These are phyloP conservation scores for Rhodophaea formosa DNA, from an alignment of 2,888 invertebrate species.

Conservation along the genomic window DNA sequence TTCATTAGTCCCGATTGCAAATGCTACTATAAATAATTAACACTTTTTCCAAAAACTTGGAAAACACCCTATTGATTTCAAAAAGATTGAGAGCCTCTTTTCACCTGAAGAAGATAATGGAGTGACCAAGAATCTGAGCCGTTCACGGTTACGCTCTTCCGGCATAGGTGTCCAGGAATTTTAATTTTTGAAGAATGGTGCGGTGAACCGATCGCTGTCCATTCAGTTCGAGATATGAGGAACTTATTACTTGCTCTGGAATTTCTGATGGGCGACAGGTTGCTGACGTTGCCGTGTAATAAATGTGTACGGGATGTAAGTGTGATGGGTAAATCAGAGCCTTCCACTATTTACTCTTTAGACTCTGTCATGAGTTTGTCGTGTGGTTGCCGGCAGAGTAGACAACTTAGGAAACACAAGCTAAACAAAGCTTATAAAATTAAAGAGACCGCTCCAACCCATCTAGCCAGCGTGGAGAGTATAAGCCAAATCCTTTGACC, in stretches of 20 bases:
- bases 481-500: too few species aligned
- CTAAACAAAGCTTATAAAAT: too few species aligned
- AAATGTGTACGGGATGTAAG: neutral
- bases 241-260: constrained; percentile 7
- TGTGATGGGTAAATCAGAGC: too few species aligned
- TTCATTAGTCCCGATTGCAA: too few species aligned
- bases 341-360: too few species aligned
- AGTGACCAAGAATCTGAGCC: constrained; percentile 10
- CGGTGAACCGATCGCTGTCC: neutral
- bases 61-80: neutral
- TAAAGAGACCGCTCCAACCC: too few species aligned
- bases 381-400: too few species aligned
- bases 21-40: too few species aligned
- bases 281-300: neutral
- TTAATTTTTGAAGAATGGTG: constrained; percentile 17
- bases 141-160: constrained; percentile 12
- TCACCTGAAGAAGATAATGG: constrained; percentile 5
- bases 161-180: constrained; percentile 12
- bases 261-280: neutral
- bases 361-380: too few species aligned
- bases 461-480: too few species aligned
- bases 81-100: neutral
- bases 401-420: too few species aligned
- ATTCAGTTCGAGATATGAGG: neutral
- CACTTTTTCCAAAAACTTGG: too few species aligned